Base-by-base conservation (phyloP, 2,888 invertebrate species). In the Rhingia campestris region DNA sequence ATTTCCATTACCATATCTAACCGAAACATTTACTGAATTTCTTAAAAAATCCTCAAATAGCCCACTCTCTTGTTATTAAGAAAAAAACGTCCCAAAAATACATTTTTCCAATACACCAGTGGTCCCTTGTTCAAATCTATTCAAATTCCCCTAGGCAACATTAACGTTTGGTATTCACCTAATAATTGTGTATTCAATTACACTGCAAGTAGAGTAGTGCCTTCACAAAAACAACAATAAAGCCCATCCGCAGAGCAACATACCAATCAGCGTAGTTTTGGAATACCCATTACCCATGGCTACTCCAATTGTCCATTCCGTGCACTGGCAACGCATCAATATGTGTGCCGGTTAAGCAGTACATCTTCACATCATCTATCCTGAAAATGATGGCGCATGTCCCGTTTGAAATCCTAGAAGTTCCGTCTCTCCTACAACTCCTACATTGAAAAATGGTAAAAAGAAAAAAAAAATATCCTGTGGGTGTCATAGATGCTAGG, bases 381-480 rank as follows among this genome's bases (percentile, higher is more conserved):
- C 22, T n/a, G 5, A 47, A 45, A 35, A 30, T 39, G 6, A 69
- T 14, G 39, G 73, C 73, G 73, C 73, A 64, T 73, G 73, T 54
- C 35, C 63, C 6, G 22, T 49, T 9, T 30, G 22, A 32, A 54
- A 41, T 12, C 54, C 14, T 32, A 59, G 4, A 30, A 22, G 61
- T 43, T 61, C 22, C 53, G 45, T 35, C 14, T 45, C 37, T 37
- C 33, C 45, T 6, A 22, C 5, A 41, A 59, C 70, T 49, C 70
- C 59, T 32, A 59, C 70, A 41, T 37, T 4, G 32, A 39, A 51
- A 49, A 7, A 30, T 30, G 43, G 12, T n/a, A 49, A 49, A 47
- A 56, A 12, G 39, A 47, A 54, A 39, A 12, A 22, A 6, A 12
- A 32, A 14, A n/a, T 30, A 49, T 30, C 30, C 49, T 10, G 30